Base-by-base conservation (phyloP, 2,113 vertebrate genomes). In the Podiceps cristatus region DNA sequence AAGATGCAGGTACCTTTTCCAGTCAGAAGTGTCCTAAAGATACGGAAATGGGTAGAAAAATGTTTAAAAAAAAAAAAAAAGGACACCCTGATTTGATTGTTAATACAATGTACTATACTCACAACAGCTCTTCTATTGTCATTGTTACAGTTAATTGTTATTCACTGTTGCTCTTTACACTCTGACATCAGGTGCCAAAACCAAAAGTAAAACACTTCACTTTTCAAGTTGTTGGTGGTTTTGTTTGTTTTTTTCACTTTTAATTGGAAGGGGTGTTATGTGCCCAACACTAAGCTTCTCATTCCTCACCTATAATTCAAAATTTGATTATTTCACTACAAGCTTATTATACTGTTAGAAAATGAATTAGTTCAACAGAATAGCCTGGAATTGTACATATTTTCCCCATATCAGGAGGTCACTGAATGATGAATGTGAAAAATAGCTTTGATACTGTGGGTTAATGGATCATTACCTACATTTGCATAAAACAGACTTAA, bases 1-100 rank as follows among this genome's bases (percentile, higher is more conserved):
- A 97, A 97, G 63, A 97, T 40, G 77, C 81, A 91, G 88, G 93
- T 97, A 97, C 74, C 78, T 52, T 86, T 89, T 97, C 62, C 90
- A 91, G 94, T 96, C 76, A 77, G 42, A 81, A 97, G 42, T 42
- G 53, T 49, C 92, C 67, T 85, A 64, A 88, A 93, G 76, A 95
- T 40, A 71, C 4, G 35, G 74, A 81, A 28, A 87, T 5, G 69
- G 35, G 89, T n/a, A 78, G 29, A 53, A 84, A 86, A 95, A 89
- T 2, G 8, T 17, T 73, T 2, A 22, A 56, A 90, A 58, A 71
- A 88, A 27, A 2, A 22, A 56, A 90, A 58, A 71, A 88, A 27
- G 37, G 17, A 73, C 19, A 66, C 27, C 33, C 47, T 25, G 9
- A 74, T 73, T 93, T 94, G 42, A 79, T 86, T 91, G 49, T 56